Conservation (phyloP, 1,140 invertebrate genomes). For the Helicoverpa armigera region DNA sequence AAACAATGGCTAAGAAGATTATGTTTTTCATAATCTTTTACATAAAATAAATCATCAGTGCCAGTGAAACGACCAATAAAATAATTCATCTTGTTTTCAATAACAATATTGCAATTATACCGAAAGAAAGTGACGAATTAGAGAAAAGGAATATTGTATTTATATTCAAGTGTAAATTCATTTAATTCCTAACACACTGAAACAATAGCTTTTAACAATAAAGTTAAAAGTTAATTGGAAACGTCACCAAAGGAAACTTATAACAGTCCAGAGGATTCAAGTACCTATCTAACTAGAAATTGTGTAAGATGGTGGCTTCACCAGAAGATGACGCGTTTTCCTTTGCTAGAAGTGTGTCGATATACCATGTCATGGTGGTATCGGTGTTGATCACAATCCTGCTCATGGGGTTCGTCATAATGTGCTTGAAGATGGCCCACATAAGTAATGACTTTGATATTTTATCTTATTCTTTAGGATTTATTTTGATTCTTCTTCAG, state of each 20-base stretch:
- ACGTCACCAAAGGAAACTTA: no score
- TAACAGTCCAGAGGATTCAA: no score
- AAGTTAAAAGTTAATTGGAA: background rate
- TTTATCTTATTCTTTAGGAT: conserved; percentile 16
- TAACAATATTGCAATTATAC: conserved; percentile 33
- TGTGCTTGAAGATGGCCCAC: conserved; percentile 72
- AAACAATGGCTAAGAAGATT: background rate
- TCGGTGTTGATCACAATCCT: conserved; percentile 68
- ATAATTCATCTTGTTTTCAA: conserved; percentile 44
- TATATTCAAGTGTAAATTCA: background rate
- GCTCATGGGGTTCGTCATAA: conserved; percentile 73
- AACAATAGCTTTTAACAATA: background rate
- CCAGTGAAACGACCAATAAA: background rate
- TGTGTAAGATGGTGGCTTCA: background rate
- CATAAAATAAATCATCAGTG: conserved; percentile 11
- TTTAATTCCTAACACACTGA: background rate
- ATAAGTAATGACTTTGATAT: conserved; percentile 61
- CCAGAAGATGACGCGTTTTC: conserved; percentile 7
- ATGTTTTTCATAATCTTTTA: background rate
- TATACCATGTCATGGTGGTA: conserved; percentile 60
- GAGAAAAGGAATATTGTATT: conserved; percentile 3
- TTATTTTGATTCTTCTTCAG: background rate
- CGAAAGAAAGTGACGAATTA: background rate
- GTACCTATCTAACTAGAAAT: no score
- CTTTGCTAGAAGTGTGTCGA: conserved; percentile 36